Conservation (phyloP, 1,140 invertebrate species). For the Tenebrio molitor region DNA sequence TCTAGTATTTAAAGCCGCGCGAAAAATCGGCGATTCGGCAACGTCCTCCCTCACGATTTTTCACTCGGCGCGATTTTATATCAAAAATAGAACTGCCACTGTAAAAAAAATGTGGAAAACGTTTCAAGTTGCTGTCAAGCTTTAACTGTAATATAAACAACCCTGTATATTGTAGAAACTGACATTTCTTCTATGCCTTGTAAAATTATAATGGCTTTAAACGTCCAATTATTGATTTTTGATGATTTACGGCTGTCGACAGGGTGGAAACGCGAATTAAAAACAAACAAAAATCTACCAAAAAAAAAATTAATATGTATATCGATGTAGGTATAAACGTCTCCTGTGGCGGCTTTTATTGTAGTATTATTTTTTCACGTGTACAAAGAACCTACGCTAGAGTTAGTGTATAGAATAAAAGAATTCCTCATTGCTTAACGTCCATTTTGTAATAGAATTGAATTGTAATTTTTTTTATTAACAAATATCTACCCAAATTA, state of each 20-base stretch:
- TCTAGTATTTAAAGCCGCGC: conserved; percentile 22
- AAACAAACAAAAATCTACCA: not conserved
- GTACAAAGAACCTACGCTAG: conserved; percentile 31
- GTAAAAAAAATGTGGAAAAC: conserved; percentile 46
- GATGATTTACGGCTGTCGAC: conserved; percentile 19
- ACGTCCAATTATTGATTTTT: conserved; percentile 38
- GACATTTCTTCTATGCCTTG: conserved; percentile 48
- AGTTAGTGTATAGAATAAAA: conserved; percentile 27
- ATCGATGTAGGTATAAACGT: conserved; percentile 21
- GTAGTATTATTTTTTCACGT: conserved; percentile 39
- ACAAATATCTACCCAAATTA: conserved; percentile 21
- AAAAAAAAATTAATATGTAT: not conserved
- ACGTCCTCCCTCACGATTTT: not conserved
- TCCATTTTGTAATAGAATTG: conserved; percentile 41
- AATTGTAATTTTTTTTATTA: not conserved
- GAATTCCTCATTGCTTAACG: conserved; percentile 42
- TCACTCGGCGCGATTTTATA: conserved; percentile 39
- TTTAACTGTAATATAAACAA: conserved; percentile 59
- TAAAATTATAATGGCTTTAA: conserved; percentile 47
- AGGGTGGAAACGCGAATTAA: conserved; percentile 8
- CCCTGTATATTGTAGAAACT: conserved; percentile 53
- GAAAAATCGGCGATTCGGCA: not conserved
- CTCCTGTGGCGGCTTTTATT: conserved; percentile 24
- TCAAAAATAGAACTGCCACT: conserved; percentile 58
- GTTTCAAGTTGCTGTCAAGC: conserved; percentile 58